A percentile compares a stretch with the other conserved stretches of the same genome.
Conservation (phyloP, 2,113 vertebrate species). For the Cyanistes caeruleus region DNA sequence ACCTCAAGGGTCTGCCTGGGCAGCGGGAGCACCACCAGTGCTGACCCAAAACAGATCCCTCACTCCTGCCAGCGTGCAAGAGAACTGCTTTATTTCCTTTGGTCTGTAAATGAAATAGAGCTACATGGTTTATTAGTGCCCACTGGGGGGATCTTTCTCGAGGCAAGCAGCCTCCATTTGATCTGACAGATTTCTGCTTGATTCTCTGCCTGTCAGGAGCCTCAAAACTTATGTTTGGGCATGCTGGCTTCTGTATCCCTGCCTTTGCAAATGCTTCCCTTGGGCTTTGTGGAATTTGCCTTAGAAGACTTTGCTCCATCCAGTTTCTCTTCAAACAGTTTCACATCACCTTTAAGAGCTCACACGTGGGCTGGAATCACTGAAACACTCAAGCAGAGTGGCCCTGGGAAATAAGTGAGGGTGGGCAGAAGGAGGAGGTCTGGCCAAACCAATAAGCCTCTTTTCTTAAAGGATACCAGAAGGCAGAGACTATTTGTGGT, state of each 20-base stretch:
- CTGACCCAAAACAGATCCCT: not conserved
- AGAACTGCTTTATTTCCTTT: not conserved
- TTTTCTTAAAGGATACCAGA: not conserved
- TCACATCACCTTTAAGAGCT: not conserved
- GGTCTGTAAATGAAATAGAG: not conserved
- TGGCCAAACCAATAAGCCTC: not conserved
- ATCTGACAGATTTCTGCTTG: not conserved
- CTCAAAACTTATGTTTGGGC: not conserved
- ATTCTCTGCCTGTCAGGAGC: not conserved
- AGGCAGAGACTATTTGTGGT: not conserved
- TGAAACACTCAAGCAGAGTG: not conserved
- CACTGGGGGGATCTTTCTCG: not conserved
- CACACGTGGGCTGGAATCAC: accelerated
- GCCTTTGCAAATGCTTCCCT: not conserved
- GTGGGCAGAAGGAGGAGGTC: not conserved
- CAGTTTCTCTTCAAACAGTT: not conserved
- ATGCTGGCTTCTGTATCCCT: not conserved
- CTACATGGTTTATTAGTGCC: not conserved
- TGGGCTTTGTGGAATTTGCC: not conserved
- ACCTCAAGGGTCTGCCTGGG: accelerated
- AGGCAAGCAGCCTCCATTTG: not conserved
- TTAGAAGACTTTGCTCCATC: not conserved
- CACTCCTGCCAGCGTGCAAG: not conserved
- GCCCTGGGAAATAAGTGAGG: not conserved
- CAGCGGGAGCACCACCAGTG: accelerated